Evolutionary conservation across 1,140 invertebrate genomes (phyloP), one percentile per base, ranked within the genome.

Genomic region (Drosophila triauraria): DNA sequence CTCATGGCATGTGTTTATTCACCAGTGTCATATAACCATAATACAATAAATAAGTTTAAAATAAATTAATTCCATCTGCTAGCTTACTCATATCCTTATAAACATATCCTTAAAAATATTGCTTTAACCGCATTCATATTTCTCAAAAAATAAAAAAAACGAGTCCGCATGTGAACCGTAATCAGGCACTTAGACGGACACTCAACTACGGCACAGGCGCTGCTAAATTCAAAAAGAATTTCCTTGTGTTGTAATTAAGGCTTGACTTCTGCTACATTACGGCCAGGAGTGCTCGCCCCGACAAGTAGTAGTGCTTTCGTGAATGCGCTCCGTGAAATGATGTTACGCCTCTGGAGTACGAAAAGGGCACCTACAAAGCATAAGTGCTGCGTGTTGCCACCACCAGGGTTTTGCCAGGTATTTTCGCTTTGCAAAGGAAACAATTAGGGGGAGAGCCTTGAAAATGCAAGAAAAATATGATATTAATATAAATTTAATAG

Each of bases 201-300:
- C 51, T 54, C 51, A 54, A 54, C 32, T 35, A n/a, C 44, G 35
- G 44, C 17, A 47, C 17, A 56, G 54, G 35, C 20, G 9, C 54
- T 42, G 23, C 15, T 25, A 44, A 44, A 17, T 20, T 30, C 30
- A 15, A 61, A 61, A 62, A 62, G 59, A 35, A 58, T 58, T 62
- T 46, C 63, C 42, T 62, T 35, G 42, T 62, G 63, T 44, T 65
- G 57, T 65, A 65, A 65, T 65, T 62, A 62, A 32, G 63, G 42
- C 63, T 65, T 27, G 23, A 32, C 63, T 44, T 62, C 27, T 43
- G 63, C 32, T 46, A 62, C 63, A 65, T 65, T 65, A 65, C 63
- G 57, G 30, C 30, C 32, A 62, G 42, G 30, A 65, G 63, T 62
- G 57, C 58, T 35, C 32, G 7, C 20, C 30, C 30, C 57, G 23